Percentiles rank a stretch among this genome's conserved stretches.
These are phyloP conservation scores for Chanos chanos DNA, from an alignment of 2,797 vertebrate species.

Conservation along the genomic window DNA sequence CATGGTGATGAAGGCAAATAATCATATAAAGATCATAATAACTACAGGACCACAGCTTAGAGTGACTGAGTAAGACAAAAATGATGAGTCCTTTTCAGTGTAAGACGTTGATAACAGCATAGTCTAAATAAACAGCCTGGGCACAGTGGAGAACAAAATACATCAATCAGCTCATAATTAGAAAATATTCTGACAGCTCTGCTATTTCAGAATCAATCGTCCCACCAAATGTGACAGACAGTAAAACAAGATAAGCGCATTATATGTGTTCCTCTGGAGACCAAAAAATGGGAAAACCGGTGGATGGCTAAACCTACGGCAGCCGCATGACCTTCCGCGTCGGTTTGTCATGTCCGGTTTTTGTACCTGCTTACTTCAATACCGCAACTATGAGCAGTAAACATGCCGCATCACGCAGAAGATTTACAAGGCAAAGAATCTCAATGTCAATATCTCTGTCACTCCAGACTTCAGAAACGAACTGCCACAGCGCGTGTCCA, in stretches of 20 bases:
- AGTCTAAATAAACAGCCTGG: no score
- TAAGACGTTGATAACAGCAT: no score
- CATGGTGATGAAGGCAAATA: no score
- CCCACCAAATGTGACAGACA: not conserved
- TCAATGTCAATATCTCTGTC: constrained; percentile 20
- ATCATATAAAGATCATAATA: no score
- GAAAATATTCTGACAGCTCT: not conserved
- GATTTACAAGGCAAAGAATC: constrained; percentile 13
- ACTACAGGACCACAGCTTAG: no score
- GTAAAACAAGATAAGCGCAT: not conserved
- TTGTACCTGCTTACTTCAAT: constrained; percentile 4
- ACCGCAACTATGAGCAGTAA: constrained; percentile 12
- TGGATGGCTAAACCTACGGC: not conserved
- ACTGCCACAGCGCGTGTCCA: constrained; percentile 16
- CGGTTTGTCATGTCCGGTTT: constrained; percentile 6
- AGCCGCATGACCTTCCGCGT: constrained; percentile 1
- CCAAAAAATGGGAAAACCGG: not conserved
- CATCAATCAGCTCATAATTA: not conserved
- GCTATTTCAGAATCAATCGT: not conserved
- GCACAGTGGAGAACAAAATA: no score
- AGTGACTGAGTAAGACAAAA: no score
- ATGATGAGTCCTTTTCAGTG: no score
- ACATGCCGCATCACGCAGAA: constrained; percentile 10
- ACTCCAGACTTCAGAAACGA: constrained; percentile 12
- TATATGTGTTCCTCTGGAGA: not conserved